phyloP scores from a whole-genome alignment of 2,888 invertebrate species.

The Philhelius pedissequus region DNA sequence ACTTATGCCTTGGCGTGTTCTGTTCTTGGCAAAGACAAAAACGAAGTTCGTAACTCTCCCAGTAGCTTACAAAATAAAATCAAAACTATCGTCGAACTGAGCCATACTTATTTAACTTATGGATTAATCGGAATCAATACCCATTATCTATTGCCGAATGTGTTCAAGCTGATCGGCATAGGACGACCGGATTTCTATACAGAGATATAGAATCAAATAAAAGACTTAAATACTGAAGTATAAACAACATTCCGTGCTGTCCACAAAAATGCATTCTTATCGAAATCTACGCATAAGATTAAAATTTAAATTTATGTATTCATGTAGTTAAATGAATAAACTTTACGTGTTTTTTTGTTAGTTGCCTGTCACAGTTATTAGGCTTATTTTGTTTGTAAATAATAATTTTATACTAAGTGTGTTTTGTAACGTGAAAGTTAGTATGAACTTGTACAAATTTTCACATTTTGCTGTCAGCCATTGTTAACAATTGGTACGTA shows the following conservation, averaged over 20 bases:
- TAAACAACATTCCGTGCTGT: slow-evolving; percentile 22
- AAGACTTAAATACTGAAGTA: not conserved
- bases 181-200: slow-evolving; percentile 91
- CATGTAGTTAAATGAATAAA: slow-evolving; percentile 20
- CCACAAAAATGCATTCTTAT: not conserved
- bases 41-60: slow-evolving; percentile 83
- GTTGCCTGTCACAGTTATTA: not conserved
- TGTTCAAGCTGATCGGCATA: slow-evolving; percentile 87
- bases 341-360: not conserved
- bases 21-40: slow-evolving; percentile 84
- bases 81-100: slow-evolving; percentile 88
- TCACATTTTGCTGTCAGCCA: too few relatives aligned
- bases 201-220: slow-evolving; percentile 82
- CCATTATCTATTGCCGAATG: slow-evolving; percentile 87
- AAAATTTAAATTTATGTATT: not conserved
- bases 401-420: too few relatives aligned
- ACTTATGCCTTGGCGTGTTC: slow-evolving; percentile 86
- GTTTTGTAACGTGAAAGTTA: too few relatives aligned
- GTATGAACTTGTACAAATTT: too few relatives aligned
- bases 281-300: not conserved
- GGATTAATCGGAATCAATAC: slow-evolving; percentile 89
- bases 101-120: slow-evolving; percentile 91
- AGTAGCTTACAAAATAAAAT: slow-evolving; percentile 84
- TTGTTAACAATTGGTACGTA: too few relatives aligned
- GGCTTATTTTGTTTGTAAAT: not conserved